A percentile compares a stretch with the other conserved stretches of the same genome.
phyloP scores from a whole-genome alignment of 2,888 invertebrate species.

The Cybosia mesomella region DNA sequence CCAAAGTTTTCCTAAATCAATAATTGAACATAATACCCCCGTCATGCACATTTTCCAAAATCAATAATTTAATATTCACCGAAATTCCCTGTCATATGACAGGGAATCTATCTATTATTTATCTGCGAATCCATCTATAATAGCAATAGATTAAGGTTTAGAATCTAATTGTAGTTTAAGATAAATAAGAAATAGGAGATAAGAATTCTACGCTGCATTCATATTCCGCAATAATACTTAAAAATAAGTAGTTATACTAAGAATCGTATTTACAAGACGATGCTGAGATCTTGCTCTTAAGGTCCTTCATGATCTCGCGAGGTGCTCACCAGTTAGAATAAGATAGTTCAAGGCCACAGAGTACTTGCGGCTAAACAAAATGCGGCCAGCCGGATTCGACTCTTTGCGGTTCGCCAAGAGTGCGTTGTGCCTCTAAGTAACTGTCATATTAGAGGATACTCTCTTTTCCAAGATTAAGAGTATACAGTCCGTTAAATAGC shows the following conservation, averaged over 20 bases:
- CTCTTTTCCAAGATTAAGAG: not conserved
- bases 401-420: too few species aligned
- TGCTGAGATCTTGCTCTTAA: not conserved
- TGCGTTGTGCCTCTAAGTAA: not conserved
- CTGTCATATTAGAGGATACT: not conserved
- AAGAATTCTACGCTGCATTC: conserved; percentile 19
- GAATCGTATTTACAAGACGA: too few species aligned
- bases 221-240: conserved; percentile 17
- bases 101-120: too few species aligned
- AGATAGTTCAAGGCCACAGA: not conserved
- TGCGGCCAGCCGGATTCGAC: too few species aligned
- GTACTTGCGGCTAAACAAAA: too few species aligned
- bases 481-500: not conserved
- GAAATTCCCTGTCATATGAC: not conserved
- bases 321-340: not conserved
- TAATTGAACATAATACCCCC: not conserved
- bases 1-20: not conserved
- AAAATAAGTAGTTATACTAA: not conserved
- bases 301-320: not conserved
- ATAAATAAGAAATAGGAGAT: not conserved
- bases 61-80: not conserved
- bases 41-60: not conserved
- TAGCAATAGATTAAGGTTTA: not conserved
- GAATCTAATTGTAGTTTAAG: not conserved
- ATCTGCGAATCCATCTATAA: not conserved